These are phyloP conservation scores for Babyrousa celebensis DNA, from an alignment of 2,797 vertebrate species.

Conservation along the genomic window DNA sequence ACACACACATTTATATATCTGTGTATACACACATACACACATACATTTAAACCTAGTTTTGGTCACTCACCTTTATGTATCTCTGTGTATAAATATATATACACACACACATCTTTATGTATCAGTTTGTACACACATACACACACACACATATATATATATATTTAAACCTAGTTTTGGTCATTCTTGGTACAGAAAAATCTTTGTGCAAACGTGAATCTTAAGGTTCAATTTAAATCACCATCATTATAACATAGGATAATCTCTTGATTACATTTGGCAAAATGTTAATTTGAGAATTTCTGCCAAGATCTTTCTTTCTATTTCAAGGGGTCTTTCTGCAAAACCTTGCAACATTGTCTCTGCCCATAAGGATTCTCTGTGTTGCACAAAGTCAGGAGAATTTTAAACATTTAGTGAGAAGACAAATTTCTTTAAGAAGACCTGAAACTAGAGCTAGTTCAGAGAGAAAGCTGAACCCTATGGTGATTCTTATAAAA, in stretches of 20 bases:
- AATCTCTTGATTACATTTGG: not conserved
- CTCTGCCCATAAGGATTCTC: not conserved
- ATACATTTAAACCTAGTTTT: not conserved
- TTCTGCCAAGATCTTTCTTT: not conserved
- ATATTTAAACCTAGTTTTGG: not conserved
- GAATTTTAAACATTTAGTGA: constrained; percentile 3
- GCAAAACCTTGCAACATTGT: not conserved
- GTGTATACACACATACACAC: too few species aligned
- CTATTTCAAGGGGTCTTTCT: not conserved
- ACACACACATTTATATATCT: too few species aligned
- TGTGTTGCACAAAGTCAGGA: not conserved
- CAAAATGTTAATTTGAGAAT: not conserved
- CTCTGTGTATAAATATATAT: too few species aligned
- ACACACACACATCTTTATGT: not conserved
- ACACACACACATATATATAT: too few species aligned
- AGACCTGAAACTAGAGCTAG: not conserved
- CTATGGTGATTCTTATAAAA: not conserved
- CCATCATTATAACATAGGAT: not conserved
- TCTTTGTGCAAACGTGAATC: not conserved
- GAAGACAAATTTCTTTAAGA: constrained; percentile 23
- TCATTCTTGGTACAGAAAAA: not conserved
- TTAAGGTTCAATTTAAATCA: constrained; percentile 18
- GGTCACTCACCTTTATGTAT: not conserved
- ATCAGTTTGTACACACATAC: too few species aligned
- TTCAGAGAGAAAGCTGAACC: not conserved